Base-by-base conservation (phyloP, 2,888 invertebrate genomes). In the Dryomyza anilis region DNA sequence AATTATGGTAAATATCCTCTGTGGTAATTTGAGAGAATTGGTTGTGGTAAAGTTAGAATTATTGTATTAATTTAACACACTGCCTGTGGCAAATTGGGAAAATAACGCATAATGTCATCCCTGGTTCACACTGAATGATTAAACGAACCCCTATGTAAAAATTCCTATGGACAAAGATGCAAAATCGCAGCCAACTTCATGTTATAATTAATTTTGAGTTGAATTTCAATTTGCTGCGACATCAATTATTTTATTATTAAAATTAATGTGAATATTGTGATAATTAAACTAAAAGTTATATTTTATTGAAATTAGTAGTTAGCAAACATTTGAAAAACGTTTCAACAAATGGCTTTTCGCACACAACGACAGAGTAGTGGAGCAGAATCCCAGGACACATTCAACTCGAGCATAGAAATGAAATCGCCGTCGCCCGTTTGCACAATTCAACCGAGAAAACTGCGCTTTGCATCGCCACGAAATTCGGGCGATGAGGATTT, bases 381-480 rank as follows among this genome's bases (percentile, higher is more conserved):
- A 65, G 70, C 67, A 63, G 62, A 76, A 52, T 77, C 78, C 58
- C 72, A 72, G 27, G 73, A 76, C 23, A 73, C 73, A 66, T 25
- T 72, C 16, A 78, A 80, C 53, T 77, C 76, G 1, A 80, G 80
- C 68, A 72, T 78, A 61, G 79, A 80, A 66, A 76, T 80, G 77
- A 70, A 70, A 61, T 79, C 80, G 12, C 78, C 80, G 1, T 76
- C 80, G n/a, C 79, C 79, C 14, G 60, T 69, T 33, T 71, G 73
- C 63, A 30, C 72, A 33, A 81, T 81, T 29, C 76, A 80, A 69
- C 83, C 83, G 16, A 73, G 83, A 33, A 83, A 81, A 65, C 65
- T 83, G 45, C 75, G 76, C 21, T 83, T 83, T 71, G 80, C 75
- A n/a, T 78, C 80, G 16, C 82, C 83, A 30, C 76, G 72, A 12